Evolutionary conservation across 1,140 invertebrate genomes (phyloP).

Genomic region (Melipona quadrifasciata): DNA sequence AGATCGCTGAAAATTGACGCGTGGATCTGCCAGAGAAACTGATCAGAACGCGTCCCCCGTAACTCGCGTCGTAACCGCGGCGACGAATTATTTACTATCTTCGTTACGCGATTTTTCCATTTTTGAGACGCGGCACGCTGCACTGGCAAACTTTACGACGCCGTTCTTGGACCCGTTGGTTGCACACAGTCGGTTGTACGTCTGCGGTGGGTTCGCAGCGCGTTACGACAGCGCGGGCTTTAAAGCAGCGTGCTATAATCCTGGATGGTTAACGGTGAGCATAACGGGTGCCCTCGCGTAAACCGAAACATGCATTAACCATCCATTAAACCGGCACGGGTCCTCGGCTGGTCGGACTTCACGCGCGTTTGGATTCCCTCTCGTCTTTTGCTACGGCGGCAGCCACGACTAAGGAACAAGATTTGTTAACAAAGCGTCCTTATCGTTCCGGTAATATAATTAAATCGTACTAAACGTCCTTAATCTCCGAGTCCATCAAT

Average conservation of each 20-base stretch:
- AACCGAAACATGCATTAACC: constrained; percentile 61
- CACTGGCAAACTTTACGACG: not conserved
- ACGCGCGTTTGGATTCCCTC: constrained; percentile 29
- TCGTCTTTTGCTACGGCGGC: not conserved
- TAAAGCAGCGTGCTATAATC: constrained; percentile 67
- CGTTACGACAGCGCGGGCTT: constrained; percentile 47
- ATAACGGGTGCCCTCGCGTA: constrained; percentile 53
- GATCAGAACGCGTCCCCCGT: no score
- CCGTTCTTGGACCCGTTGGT: not conserved
- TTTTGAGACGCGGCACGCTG: not conserved
- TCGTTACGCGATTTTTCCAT: no score
- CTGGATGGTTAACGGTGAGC: constrained; percentile 55
- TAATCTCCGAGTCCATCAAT: not conserved
- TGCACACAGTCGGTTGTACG: not conserved
- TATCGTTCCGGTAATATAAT: not conserved
- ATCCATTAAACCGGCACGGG: constrained; percentile 55
- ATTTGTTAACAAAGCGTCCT: not conserved
- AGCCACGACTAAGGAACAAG: not conserved
- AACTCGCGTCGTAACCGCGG: not conserved
- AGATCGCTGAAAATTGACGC: not conserved
- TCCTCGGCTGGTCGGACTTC: constrained; percentile 45
- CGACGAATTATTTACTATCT: not conserved
- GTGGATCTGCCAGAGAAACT: no score
- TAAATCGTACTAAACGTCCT: not conserved
- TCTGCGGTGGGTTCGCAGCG: not conserved